phyloP scores from a whole-genome alignment of 2,888 invertebrate species.

The Hoplodrina blanda region DNA sequence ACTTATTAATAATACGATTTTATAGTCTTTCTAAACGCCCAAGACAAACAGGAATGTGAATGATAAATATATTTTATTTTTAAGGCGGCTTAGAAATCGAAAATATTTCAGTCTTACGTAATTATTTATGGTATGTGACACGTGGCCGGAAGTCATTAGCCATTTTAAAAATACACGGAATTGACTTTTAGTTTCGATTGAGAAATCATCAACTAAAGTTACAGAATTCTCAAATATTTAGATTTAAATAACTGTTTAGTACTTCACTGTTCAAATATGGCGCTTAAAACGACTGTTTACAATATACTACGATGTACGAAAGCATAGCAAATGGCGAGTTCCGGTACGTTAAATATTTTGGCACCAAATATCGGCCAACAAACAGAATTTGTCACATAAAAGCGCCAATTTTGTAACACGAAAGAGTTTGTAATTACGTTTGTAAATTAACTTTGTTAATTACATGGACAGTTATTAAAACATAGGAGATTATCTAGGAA shows the following conservation, averaged over 20 bases:
- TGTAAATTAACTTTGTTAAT: conserved; percentile 34
- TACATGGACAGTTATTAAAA: conserved; percentile 9
- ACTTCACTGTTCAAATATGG: background rate
- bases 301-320: conserved; percentile 2
- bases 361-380: conserved; percentile 27
- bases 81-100: background rate
- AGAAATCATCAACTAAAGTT: background rate
- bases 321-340: conserved; percentile 1
- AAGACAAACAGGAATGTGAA: background rate
- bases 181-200: background rate
- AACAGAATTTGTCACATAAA: conserved; percentile 12
- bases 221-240: background rate
- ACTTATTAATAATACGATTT: background rate
- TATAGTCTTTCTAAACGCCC: background rate
- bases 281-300: background rate
- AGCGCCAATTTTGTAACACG: conserved; percentile 16
- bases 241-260: background rate
- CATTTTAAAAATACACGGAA: background rate
- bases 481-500: conserved; percentile 1
- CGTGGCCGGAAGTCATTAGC: conserved; percentile 4
- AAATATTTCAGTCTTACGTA: background rate
- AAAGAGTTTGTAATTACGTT: conserved; percentile 27
- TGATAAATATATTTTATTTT: too few species aligned
- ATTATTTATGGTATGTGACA: background rate
- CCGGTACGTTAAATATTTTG: conserved; percentile 27